These are phyloP conservation scores for Coranthus polyacanthus DNA, from an alignment of 2,797 vertebrate genomes.

Conservation along the genomic window DNA sequence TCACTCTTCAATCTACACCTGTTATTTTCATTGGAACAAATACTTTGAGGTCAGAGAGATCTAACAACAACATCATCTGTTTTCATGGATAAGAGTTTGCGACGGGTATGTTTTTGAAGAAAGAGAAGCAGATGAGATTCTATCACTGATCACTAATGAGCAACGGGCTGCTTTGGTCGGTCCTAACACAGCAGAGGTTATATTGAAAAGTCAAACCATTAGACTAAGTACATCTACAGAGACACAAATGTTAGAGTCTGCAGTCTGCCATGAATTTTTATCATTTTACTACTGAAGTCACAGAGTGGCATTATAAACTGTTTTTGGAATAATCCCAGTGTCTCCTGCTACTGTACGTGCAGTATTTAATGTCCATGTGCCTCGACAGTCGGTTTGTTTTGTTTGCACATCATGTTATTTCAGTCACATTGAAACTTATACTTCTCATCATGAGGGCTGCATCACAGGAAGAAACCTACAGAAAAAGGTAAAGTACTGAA, in stretches of 20 bases:
- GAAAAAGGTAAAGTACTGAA: not conserved
- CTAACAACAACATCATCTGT: constrained; percentile 55
- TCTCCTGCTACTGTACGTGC: constrained; percentile 10
- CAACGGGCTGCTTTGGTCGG: no score
- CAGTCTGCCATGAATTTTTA: not conserved
- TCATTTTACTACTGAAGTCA: not conserved
- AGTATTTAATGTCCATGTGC: no score
- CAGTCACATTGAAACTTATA: no score
- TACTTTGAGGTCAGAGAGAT: constrained; percentile 53
- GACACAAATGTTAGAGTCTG: not conserved
- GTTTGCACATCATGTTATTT: no score
- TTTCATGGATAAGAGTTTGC: constrained; percentile 60
- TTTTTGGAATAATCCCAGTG: constrained; percentile 22
- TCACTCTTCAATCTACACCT: constrained; percentile 72
- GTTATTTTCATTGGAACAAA: constrained; percentile 76
- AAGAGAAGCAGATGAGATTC: constrained; percentile 47
- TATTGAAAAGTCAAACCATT: constrained; percentile 2
- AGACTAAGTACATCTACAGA: constrained; percentile 9
- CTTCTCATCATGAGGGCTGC: not conserved
- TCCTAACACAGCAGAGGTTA: not conserved
- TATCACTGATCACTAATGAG: constrained; percentile 55
- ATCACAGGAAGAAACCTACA: not conserved
- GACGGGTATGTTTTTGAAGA: constrained; percentile 51
- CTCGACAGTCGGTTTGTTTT: no score
- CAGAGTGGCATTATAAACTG: not conserved